Evolutionary conservation across 2,113 vertebrate genomes (phyloP), one percentile per base, ranked within the genome.

Genomic region (Uropsilus gracilis): DNA sequence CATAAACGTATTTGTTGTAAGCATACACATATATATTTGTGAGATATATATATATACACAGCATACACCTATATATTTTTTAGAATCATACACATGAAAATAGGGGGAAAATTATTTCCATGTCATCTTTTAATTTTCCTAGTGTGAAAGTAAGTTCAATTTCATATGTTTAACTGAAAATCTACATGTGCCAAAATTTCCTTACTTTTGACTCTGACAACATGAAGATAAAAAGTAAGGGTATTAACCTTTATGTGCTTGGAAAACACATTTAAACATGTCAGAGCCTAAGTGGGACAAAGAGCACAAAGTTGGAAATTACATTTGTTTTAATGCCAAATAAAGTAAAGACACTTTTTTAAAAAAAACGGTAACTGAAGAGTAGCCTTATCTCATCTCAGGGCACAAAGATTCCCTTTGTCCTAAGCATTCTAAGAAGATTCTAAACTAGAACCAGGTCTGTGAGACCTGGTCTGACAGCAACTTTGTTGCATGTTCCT

Each of bases 131-230:
- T 44, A 48, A 42, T 83, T 64, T 24, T 50, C 20, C 30, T 37
- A 81, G 0, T 50, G 30, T 76, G 72, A 94, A 91, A 86, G 55
- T 68, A 59, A 77, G 57, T n/a, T 16, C 28, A 11, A n/a, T 73
- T 93, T 55, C n/a, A n/a, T 61, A 32, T 44, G 26, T 69, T 61
- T 61, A 91, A 66, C n/a, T 24, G 76, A 72, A 94, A 90, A 59
- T 77, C 46, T 69, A 8, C 3, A 11, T 80, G 44, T 8, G 63
- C 22, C 10, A 26, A 46, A 4, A 28, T 30, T 68, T 75, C 66
- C 68, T 90, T 44, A 73, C 16, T 12, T 53, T 84, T 87, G 24
- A 81, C 89, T 91, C 57, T 73, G 50, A 82, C n/a, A 82, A 46
- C 24, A 39, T 69, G 44, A 90, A 96, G 32, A 68, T 68, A 59